These are phyloP conservation scores for Gallirallus australis DNA, from an alignment of 2,797 vertebrate species.

Conservation along the genomic window DNA sequence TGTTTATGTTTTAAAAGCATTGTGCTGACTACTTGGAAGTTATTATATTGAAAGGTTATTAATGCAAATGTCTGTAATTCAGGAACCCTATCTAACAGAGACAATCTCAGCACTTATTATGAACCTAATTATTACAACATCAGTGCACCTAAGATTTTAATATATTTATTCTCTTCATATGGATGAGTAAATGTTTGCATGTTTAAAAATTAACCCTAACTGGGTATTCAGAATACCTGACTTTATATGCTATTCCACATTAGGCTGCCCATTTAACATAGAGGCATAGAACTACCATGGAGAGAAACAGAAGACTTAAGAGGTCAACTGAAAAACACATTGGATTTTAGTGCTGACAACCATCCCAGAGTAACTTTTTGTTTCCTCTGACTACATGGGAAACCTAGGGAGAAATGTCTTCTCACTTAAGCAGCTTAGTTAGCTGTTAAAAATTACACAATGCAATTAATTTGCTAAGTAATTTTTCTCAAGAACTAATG, in stretches of 20 bases:
- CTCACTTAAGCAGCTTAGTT: not conserved
- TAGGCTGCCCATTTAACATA: not conserved
- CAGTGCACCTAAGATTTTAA: slow-evolving; percentile 41
- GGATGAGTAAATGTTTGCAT: slow-evolving; percentile 18
- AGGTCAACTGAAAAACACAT: not conserved
- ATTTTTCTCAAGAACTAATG: slow-evolving; percentile 14
- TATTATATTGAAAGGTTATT: slow-evolving; percentile 53
- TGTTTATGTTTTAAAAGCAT: not conserved
- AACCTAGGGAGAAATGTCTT: not conserved
- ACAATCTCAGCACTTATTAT: slow-evolving; percentile 13
- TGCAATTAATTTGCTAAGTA: slow-evolving; percentile 19
- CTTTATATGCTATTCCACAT: not conserved
- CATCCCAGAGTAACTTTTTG: not conserved
- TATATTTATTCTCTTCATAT: slow-evolving; percentile 2
- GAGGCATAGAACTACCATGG: not conserved
- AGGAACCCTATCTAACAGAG: not conserved
- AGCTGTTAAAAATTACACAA: not conserved
- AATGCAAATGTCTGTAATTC: slow-evolving; percentile 46
- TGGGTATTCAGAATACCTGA: not conserved
- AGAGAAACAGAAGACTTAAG: not conserved
- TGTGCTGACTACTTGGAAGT: not conserved
- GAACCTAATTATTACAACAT: slow-evolving; percentile 44
- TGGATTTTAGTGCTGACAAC: not conserved
- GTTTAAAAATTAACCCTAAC: slow-evolving; percentile 29
- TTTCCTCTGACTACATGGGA: not conserved